These are phyloP conservation scores for Pristionchus fissidentatus DNA, from an alignment of 2,888 invertebrate genomes.

Conservation along the genomic window DNA sequence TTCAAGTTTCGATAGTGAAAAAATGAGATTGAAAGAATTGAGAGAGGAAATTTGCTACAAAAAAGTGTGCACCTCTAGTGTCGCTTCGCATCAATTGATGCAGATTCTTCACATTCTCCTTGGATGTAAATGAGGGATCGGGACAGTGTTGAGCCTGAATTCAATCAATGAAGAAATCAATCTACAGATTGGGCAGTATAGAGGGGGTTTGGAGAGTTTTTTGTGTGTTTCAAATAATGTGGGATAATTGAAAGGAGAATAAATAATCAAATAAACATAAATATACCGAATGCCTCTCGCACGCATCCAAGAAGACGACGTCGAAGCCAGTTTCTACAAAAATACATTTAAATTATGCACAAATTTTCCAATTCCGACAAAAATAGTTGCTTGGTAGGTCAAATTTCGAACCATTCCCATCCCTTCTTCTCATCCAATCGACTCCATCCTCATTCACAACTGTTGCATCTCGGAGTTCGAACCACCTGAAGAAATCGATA, in stretches of 20 bases:
- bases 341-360: background rate
- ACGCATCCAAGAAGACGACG: constrained; percentile 14
- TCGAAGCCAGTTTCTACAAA: background rate
- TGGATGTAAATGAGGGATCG: background rate
- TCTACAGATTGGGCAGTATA: no score
- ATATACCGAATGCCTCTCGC: constrained; percentile 16
- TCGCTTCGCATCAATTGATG: background rate
- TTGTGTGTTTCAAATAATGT: no score
- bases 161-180: background rate
- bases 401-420: background rate
- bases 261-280: no score
- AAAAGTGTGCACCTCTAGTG: background rate
- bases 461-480: constrained; percentile 1
- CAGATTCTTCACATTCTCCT: constrained; percentile 2
- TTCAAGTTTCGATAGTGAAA: background rate
- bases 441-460: background rate
- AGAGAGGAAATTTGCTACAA: background rate
- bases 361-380: background rate
- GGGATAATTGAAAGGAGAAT: no score
- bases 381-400: background rate
- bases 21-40: constrained; percentile 32
- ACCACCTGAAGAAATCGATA: constrained; percentile 13
- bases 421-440: constrained; percentile 14
- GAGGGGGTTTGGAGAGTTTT: no score
- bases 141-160: constrained; percentile 26